A percentile compares a stretch with the other conserved stretches of the same genome.
Conservation (phyloP, 2,797 vertebrate genomes). For the Kryptolebias ocellatus region DNA sequence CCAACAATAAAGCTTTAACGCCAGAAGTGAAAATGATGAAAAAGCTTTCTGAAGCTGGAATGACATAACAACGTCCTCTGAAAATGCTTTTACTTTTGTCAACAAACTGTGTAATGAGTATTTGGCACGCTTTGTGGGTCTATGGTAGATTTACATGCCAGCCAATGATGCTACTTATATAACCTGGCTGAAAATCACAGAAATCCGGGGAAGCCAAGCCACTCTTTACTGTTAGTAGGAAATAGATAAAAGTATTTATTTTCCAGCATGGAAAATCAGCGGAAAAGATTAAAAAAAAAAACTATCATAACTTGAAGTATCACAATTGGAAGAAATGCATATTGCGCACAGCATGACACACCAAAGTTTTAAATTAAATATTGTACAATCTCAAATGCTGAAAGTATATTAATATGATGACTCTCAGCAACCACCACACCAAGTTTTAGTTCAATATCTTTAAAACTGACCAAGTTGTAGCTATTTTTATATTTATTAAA, state of each 20-base stretch:
- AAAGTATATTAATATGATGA: too few relatives aligned
- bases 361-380: too few relatives aligned
- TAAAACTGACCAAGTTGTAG: too few relatives aligned
- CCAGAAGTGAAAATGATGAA: conserved; percentile 13
- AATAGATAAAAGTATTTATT: background rate
- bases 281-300: background rate
- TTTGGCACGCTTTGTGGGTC: background rate
- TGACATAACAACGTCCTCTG: background rate
- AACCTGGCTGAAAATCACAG: background rate
- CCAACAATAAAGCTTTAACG: conserved; percentile 15
- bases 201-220: background rate
- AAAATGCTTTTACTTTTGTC: conserved; percentile 6
- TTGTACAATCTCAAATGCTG: too few relatives aligned
- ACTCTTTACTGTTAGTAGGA: background rate
- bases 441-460: too few relatives aligned
- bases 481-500: too few relatives aligned
- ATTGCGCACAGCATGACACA: too few relatives aligned
- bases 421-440: too few relatives aligned
- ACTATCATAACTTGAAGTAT: too few relatives aligned
- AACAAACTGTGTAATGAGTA: conserved; percentile 2
- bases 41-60: background rate
- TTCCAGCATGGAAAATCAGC: background rate
- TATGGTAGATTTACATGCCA: background rate
- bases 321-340: too few relatives aligned
- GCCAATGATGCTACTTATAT: background rate